A percentile compares a stretch with the other conserved stretches of the same genome.
Evolutionary conservation across 2,113 vertebrate species (phyloP).

Genomic region (Otis tarda): DNA sequence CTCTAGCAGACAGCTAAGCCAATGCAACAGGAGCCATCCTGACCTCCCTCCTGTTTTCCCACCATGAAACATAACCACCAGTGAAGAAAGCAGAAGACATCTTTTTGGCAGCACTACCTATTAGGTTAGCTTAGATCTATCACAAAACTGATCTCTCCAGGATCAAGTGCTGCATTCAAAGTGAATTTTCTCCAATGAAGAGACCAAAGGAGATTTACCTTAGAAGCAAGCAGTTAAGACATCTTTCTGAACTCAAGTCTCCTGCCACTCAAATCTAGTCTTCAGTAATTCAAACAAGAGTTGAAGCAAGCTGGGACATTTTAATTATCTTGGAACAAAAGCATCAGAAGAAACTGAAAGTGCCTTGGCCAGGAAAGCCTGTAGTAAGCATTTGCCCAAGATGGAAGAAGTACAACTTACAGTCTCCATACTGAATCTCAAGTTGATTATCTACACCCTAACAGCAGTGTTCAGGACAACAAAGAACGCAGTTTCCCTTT

Average conservation of each 20-base stretch:
- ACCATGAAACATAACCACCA: not conserved
- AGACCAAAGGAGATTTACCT: not conserved
- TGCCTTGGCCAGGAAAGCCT: not conserved
- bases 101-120: not conserved
- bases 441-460: not conserved
- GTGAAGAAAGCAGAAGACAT: not conserved
- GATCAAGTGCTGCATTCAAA: not conserved
- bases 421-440: not conserved
- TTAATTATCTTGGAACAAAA: not conserved
- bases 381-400: not conserved
- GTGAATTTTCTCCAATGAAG: not conserved
- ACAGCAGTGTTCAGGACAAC: not conserved
- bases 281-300: not conserved
- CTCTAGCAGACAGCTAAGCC: accelerated
- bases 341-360: not conserved
- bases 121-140: not conserved
- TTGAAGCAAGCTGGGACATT: not conserved
- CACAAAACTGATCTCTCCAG: not conserved
- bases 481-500: not conserved
- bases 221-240: not conserved
- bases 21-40: not conserved
- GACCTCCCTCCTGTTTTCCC: not conserved
- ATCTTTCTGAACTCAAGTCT: not conserved
- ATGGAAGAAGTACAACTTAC: not conserved
- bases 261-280: not conserved